Percentiles rank a stretch among this genome's conserved stretches.
phyloP scores from a whole-genome alignment of 1,140 invertebrate genomes.

The Scaptodrosophila lebanonensis region DNA sequence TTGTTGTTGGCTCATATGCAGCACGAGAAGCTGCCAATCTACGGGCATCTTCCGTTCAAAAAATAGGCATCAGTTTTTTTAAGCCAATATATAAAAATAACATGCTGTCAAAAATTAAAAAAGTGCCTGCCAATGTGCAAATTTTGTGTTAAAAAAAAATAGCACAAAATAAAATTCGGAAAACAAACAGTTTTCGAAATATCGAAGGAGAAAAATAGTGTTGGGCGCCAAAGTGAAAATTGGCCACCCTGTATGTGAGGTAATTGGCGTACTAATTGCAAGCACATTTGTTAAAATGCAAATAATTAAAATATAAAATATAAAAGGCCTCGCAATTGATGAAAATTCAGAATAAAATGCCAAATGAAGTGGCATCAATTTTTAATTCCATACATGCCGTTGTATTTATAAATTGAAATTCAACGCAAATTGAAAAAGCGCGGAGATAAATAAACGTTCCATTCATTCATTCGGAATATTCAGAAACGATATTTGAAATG shows the following conservation, averaged over 20 bases:
- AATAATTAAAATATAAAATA: slow-evolving; percentile 31
- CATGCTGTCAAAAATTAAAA: slow-evolving; percentile 29
- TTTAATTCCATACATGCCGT: neutral
- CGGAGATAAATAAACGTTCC: too few species aligned
- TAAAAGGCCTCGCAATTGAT: too few species aligned
- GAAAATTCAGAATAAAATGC: slow-evolving; percentile 16
- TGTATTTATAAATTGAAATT: too few species aligned
- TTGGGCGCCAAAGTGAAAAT: neutral
- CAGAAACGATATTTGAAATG: slow-evolving; percentile 1
- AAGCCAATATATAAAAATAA: slow-evolving; percentile 62
- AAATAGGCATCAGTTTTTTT: slow-evolving; percentile 20
- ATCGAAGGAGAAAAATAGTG: neutral
- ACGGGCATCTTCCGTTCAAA: slow-evolving; percentile 6
- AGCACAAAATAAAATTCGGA: too few species aligned
- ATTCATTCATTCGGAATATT: too few species aligned
- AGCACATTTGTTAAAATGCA: slow-evolving; percentile 35
- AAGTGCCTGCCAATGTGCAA: slow-evolving; percentile 19
- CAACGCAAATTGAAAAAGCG: too few species aligned
- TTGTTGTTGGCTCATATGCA: neutral
- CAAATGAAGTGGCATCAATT: slow-evolving; percentile 28
- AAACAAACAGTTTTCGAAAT: neutral
- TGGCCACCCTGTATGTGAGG: slow-evolving; percentile 27
- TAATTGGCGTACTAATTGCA: slow-evolving; percentile 34
- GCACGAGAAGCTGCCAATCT: slow-evolving; percentile 13
- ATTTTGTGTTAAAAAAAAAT: neutral